These are phyloP conservation scores for Oscheius sp. DNA, from an alignment of 2,888 invertebrate species.

Conservation along the genomic window DNA sequence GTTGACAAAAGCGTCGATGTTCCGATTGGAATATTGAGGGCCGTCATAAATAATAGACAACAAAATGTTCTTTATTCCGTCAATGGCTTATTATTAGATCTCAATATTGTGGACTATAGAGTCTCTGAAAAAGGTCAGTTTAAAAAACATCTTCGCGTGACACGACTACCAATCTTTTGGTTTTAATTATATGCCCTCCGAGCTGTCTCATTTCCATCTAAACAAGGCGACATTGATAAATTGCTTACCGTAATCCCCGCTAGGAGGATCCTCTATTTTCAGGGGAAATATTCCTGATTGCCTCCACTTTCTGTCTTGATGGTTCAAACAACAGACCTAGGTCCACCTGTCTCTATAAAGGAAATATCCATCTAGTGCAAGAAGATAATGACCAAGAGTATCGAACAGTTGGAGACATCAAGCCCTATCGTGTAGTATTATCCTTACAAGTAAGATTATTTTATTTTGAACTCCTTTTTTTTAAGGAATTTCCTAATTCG, in stretches of 20 bases:
- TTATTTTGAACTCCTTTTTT: too few species aligned
- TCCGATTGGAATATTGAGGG: background rate
- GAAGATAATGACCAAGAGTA: background rate
- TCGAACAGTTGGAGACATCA: background rate
- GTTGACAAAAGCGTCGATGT: background rate
- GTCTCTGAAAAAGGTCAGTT: background rate
- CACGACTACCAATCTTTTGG: too few species aligned
- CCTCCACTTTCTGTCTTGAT: background rate
- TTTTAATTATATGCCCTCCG: too few species aligned
- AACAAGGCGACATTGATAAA: too few species aligned
- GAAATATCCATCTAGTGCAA: background rate
- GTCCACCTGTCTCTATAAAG: constrained; percentile 7
- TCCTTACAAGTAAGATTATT: too few species aligned
- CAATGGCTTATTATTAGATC: background rate
- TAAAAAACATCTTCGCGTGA: background rate
- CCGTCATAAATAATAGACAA: background rate
- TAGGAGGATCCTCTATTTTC: background rate
- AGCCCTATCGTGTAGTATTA: too few species aligned
- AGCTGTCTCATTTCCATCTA: too few species aligned
- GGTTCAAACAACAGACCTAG: background rate
- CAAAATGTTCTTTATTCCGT: background rate
- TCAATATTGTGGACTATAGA: background rate
- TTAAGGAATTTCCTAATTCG: constrained; percentile 16
- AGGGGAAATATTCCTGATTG: background rate
- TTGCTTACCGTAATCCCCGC: too few species aligned